Evolutionary conservation across 2,888 invertebrate genomes (phyloP).

Genomic region (Eupithecia insigniata): DNA sequence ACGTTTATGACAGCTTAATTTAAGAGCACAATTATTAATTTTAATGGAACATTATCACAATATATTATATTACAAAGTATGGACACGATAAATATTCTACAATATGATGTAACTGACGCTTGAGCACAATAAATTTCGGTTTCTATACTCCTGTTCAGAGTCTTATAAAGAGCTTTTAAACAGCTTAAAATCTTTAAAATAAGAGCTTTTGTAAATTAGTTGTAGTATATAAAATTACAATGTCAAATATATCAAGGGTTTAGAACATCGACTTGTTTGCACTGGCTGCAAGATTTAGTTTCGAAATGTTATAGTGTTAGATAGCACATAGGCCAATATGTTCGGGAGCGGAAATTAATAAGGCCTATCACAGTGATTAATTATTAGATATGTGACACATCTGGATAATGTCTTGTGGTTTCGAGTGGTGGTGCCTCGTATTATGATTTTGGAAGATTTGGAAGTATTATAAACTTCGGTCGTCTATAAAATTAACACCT

Average conservation of each 20-base stretch:
- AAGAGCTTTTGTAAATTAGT: slow-evolving; percentile 80
- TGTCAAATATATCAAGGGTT: slow-evolving; percentile 44
- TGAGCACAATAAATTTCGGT: slow-evolving; percentile 52
- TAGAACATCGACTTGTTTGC: slow-evolving; percentile 49
- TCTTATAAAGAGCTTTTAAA: slow-evolving; percentile 72
- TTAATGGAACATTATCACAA: slow-evolving; percentile 42
- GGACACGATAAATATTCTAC: slow-evolving; percentile 15
- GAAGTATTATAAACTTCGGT: background rate
- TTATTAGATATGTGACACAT: slow-evolving; percentile 30
- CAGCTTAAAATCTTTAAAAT: slow-evolving; percentile 71
- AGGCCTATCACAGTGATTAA: slow-evolving; percentile 44
- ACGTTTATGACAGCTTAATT: slow-evolving; percentile 23
- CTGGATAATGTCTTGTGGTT: background rate
- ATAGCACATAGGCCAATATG: slow-evolving; percentile 44
- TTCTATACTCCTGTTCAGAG: slow-evolving; percentile 39
- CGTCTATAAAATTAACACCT: background rate
- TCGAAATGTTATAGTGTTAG: slow-evolving; percentile 42
- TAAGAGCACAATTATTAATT: slow-evolving; percentile 46
- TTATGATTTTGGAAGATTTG: background rate
- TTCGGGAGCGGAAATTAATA: slow-evolving; percentile 38
- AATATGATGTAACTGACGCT: slow-evolving; percentile 40
- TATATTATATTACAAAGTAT: slow-evolving; percentile 7
- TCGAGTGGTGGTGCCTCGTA: background rate
- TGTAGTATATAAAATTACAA: slow-evolving; percentile 65
- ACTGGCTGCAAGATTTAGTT: slow-evolving; percentile 46